phyloP scores from a whole-genome alignment of 2,797 vertebrate species.

The Falco biarmicus region DNA sequence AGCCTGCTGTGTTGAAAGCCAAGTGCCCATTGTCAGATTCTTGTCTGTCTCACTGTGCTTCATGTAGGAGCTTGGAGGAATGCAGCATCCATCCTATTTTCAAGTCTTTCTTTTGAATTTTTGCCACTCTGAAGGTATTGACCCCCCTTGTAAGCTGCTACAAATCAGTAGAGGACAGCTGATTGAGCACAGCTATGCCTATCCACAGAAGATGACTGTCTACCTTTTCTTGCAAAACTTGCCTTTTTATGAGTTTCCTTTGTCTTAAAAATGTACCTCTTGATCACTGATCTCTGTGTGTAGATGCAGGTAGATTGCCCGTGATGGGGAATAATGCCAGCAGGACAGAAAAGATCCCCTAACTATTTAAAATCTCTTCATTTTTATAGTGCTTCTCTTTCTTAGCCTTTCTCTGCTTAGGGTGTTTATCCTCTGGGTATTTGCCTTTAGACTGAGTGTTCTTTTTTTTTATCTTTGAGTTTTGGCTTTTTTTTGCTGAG shows the following conservation, averaged over 20 bases:
- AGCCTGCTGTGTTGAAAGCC: conserved; percentile 2
- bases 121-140: background rate
- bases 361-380: background rate
- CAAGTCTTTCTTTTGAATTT: background rate
- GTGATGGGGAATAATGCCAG: background rate
- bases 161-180: background rate
- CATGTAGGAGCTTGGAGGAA: background rate
- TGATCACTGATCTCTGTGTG: background rate
- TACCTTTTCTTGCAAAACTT: background rate
- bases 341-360: background rate
- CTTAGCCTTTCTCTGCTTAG: background rate
- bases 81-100: background rate
- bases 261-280: background rate
- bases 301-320: background rate
- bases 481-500: background rate
- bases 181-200: background rate
- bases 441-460: background rate
- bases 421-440: background rate
- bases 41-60: background rate
- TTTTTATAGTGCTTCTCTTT: conserved; percentile 6
- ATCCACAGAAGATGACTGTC: background rate
- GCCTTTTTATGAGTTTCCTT: background rate
- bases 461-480: background rate
- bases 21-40: background rate
- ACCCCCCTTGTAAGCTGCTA: background rate